These are phyloP conservation scores for Drosophila subpulchrella DNA, from an alignment of 1,140 invertebrate species.

Conservation along the genomic window DNA sequence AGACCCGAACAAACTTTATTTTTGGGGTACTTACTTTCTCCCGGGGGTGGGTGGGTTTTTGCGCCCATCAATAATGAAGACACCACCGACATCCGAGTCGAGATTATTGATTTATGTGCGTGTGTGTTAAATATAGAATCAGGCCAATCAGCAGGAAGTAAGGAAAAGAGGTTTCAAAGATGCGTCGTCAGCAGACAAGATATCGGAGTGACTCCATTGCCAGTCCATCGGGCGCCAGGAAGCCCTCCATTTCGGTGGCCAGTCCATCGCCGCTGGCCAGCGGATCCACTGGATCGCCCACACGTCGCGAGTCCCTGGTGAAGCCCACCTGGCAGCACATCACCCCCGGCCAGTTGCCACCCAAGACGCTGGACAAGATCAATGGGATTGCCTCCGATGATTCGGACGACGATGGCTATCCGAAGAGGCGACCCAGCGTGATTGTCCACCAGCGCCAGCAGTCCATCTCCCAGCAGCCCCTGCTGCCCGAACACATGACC, in stretches of 20 bases:
- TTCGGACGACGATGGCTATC: conserved; percentile 77
- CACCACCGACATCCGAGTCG: conserved; percentile 23
- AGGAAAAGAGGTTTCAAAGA: conserved; percentile 53
- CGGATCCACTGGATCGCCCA: conserved; percentile 41
- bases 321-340: conserved; percentile 84
- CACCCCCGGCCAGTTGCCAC: conserved; percentile 74
- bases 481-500: conserved; percentile 70
- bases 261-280: conserved; percentile 45
- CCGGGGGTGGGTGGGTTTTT: conserved; percentile 26
- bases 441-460: conserved; percentile 76
- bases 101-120: conserved; percentile 45
- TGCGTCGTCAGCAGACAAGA: conserved; percentile 74
- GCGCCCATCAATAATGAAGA: conserved; percentile 46
- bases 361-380: conserved; percentile 79
- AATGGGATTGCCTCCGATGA: conserved; percentile 77
- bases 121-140: conserved; percentile 64
- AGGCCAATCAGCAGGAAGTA: conserved; percentile 45
- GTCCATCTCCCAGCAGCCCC: conserved; percentile 67
- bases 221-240: conserved; percentile 52
- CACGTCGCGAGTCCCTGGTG: conserved; percentile 77
- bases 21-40: conserved; percentile 6
- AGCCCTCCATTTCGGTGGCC: conserved; percentile 51
- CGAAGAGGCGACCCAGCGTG: conserved; percentile 75
- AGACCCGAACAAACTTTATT: conserved; percentile 26
- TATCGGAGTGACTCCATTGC: conserved; percentile 75